These are phyloP conservation scores for Drosophila watanabei DNA, from an alignment of 1,140 invertebrate genomes.

Conservation along the genomic window DNA sequence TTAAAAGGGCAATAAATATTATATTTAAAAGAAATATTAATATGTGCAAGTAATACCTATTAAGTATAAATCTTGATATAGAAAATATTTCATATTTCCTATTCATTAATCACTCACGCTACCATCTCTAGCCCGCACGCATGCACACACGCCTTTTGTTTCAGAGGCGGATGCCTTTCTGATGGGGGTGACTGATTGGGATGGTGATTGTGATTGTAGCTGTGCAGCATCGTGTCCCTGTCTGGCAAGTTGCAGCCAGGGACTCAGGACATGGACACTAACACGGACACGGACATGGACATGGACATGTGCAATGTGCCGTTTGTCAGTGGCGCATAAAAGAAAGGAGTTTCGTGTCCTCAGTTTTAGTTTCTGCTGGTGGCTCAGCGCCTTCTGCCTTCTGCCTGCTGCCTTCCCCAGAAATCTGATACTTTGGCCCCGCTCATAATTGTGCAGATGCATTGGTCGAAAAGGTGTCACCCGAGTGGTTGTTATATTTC, in stretches of 20 bases:
- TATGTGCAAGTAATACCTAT: no score
- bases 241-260: conserved; percentile 23
- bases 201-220: conserved; percentile 65
- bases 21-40: background rate
- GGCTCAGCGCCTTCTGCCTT: conserved; percentile 23
- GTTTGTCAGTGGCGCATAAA: conserved; percentile 83
- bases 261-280: conserved; percentile 21
- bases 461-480: conserved; percentile 77
- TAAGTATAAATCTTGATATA: background rate
- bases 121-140: conserved; percentile 33
- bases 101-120: conserved; percentile 7
- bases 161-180: conserved; percentile 76
- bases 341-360: conserved; percentile 76
- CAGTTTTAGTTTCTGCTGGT: conserved; percentile 57
- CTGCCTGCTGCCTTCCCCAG: conserved; percentile 57
- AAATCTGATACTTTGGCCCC: conserved; percentile 75
- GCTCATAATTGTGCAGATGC: conserved; percentile 81
- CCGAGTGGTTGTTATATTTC: conserved; percentile 58
- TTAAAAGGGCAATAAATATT: background rate
- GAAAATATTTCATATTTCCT: background rate
- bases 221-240: conserved; percentile 55
- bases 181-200: conserved; percentile 83
- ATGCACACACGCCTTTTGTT: conserved; percentile 68
- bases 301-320: conserved; percentile 81
- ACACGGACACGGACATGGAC: conserved; percentile 22